A percentile compares a stretch with the other conserved stretches of the same genome.
These are phyloP conservation scores for Drosophila lutescens DNA, from an alignment of 2,888 invertebrate genomes.

Conservation along the genomic window DNA sequence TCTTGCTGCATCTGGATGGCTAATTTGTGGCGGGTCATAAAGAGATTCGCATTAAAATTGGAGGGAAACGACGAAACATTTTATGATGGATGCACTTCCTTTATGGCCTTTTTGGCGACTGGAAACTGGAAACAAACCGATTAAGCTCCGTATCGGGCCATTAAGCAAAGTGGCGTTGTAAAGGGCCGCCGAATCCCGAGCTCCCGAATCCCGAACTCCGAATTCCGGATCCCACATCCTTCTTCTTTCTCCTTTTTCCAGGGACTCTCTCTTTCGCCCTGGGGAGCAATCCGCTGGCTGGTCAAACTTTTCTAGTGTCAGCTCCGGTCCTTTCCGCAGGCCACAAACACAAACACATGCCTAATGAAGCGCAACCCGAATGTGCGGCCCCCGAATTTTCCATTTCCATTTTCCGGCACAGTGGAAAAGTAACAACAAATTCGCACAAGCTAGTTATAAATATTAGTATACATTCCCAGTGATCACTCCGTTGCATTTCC, in stretches of 20 bases:
- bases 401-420: neutral
- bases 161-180: conserved; percentile 24
- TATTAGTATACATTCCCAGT: too few relatives aligned
- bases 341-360: conserved; percentile 42
- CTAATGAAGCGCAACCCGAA: conserved; percentile 40
- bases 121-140: conserved; percentile 22
- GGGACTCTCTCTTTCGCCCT: conserved; percentile 4
- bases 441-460: too few relatives aligned
- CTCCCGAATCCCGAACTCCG: neutral
- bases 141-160: conserved; percentile 23
- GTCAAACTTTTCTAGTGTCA: conserved; percentile 38
- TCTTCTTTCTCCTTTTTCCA: neutral
- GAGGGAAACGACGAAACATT: conserved; percentile 1
- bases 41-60: conserved; percentile 11
- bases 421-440: neutral
- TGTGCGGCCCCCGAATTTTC: neutral
- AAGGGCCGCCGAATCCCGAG: conserved; percentile 1
- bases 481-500: neutral
- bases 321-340: conserved; percentile 34
- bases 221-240: conserved; percentile 5
- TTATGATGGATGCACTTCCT: conserved; percentile 21
- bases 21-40: conserved; percentile 18
- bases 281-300: conserved; percentile 35
- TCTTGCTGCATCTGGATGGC: neutral
- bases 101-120: conserved; percentile 3